Percentiles rank a stretch among this genome's conserved stretches.
Conservation (phyloP, 2,113 vertebrate genomes). For the Indri indri region DNA sequence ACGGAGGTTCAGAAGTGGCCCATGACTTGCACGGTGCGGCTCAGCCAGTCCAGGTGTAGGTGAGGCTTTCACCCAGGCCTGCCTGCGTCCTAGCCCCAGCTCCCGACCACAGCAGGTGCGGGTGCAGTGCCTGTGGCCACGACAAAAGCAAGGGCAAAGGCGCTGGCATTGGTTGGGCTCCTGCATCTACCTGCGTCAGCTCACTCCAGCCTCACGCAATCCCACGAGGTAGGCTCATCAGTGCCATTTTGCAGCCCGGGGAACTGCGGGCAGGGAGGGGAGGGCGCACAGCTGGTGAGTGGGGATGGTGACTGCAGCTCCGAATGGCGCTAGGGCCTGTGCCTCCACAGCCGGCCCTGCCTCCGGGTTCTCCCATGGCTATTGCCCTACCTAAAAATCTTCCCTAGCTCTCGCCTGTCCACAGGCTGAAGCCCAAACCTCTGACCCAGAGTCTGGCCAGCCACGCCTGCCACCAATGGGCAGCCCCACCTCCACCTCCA, state of each 20-base stretch:
- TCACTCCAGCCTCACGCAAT: fast-evolving
- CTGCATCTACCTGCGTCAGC: neutral
- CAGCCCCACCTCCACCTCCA: neutral
- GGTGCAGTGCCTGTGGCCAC: neutral
- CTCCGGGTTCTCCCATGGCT: neutral
- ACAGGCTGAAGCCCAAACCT: neutral
- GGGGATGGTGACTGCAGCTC: neutral
- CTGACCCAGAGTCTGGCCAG: neutral
- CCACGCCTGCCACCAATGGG: neutral
- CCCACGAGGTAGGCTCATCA: fast-evolving
- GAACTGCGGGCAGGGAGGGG: fast-evolving
- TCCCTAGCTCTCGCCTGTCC: neutral
- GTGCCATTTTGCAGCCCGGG: neutral
- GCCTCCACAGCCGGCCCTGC: fast-evolving
- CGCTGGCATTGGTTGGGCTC: neutral
- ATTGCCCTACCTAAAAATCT: neutral
- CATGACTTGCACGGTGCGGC: fast-evolving
- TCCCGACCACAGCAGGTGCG: fast-evolving
- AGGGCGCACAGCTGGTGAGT: neutral
- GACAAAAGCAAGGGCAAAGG: neutral
- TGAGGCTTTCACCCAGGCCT: neutral
- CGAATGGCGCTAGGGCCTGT: neutral
- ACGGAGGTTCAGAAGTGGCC: neutral
- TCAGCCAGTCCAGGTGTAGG: neutral
- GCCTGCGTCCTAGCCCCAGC: neutral